These are phyloP conservation scores for Ceratosolen fusciceps DNA, from an alignment of 1,140 invertebrate species.

Conservation along the genomic window DNA sequence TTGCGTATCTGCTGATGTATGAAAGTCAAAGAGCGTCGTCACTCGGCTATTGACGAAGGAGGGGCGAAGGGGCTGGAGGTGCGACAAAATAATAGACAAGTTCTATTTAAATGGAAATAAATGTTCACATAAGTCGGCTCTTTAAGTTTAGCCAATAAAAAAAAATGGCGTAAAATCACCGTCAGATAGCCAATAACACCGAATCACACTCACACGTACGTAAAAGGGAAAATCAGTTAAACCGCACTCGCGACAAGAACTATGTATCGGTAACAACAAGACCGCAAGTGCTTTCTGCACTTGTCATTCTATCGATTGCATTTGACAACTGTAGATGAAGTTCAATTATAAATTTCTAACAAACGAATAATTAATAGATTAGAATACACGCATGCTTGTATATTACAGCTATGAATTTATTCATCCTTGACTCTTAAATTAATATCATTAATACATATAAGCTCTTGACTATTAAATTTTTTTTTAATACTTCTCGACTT, in stretches of 20 bases:
- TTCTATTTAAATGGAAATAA: slow-evolving; percentile 14
- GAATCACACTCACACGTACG: no score
- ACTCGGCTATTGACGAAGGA: background rate
- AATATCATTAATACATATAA: background rate
- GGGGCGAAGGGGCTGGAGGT: background rate
- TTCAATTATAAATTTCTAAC: no score
- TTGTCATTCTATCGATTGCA: no score
- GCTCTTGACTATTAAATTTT: background rate
- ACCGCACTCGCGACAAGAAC: no score
- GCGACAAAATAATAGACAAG: background rate
- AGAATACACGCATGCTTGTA: no score
- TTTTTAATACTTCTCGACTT: no score
- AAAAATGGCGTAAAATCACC: background rate
- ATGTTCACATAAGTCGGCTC: background rate
- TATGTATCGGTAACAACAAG: no score
- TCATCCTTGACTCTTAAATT: background rate
- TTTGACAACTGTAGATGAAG: no score
- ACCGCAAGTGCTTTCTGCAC: no score
- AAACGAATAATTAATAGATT: no score
- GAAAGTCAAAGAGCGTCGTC: background rate
- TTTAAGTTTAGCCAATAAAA: background rate
- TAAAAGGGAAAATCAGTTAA: no score
- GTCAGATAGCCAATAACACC: background rate
- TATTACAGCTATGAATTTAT: background rate
- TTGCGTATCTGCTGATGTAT: slow-evolving; percentile 32